Percentiles rank a stretch among this genome's conserved stretches.
phyloP scores from a whole-genome alignment of 1,140 invertebrate species.

The Diorhabda sublineata region DNA sequence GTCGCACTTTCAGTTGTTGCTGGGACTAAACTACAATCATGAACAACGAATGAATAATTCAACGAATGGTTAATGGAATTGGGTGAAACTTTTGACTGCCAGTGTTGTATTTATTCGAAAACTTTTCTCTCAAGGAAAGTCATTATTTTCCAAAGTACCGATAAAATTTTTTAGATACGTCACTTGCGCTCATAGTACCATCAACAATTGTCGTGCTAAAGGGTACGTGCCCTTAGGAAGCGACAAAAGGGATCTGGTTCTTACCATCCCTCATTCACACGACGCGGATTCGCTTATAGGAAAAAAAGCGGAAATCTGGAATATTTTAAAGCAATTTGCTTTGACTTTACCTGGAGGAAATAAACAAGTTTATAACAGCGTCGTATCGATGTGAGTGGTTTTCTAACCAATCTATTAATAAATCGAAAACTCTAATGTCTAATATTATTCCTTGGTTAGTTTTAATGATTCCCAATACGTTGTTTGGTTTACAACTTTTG shows the following conservation, averaged over 20 bases:
- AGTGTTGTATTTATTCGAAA: too few relatives aligned
- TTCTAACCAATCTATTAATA: background rate
- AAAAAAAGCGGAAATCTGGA: conserved; percentile 25
- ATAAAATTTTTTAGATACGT: conserved; percentile 23
- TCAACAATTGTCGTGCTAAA: conserved; percentile 24
- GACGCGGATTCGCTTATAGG: conserved; percentile 26
- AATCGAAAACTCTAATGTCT: too few relatives aligned
- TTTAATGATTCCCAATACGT: too few relatives aligned
- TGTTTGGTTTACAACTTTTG: too few relatives aligned
- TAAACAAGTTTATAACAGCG: conserved; percentile 28
- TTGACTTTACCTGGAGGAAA: conserved; percentile 26
- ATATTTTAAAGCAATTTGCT: conserved; percentile 28
- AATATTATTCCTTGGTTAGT: too few relatives aligned
- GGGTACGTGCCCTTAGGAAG: conserved; percentile 20
- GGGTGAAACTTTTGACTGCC: too few relatives aligned
- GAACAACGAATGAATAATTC: too few relatives aligned
- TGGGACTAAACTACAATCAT: too few relatives aligned
- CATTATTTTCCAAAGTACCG: too few relatives aligned
- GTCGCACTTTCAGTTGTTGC: too few relatives aligned
- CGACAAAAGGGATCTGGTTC: conserved; percentile 21
- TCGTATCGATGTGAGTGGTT: conserved; percentile 28
- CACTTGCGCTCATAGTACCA: conserved; percentile 20
- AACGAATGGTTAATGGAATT: too few relatives aligned
- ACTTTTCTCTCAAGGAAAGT: too few relatives aligned
- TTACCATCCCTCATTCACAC: conserved; percentile 23